Percentiles rank a stretch among this genome's conserved stretches.
These are phyloP conservation scores for Aspidiotus destructor DNA, from an alignment of 2,888 invertebrate genomes.

Conservation along the genomic window DNA sequence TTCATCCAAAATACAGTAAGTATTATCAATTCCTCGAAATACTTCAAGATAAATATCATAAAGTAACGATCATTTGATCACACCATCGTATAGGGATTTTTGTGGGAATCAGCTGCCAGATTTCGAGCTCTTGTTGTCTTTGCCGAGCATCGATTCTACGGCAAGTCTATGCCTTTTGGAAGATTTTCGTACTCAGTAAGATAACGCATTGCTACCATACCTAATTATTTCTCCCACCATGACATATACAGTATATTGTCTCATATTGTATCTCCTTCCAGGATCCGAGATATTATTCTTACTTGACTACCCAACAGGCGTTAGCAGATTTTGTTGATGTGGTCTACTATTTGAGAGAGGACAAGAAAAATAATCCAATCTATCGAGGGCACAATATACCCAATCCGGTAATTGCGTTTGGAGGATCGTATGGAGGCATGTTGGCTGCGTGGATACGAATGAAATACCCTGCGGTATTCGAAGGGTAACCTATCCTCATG, in stretches of 20 bases:
- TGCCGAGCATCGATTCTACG: conserved; percentile 95
- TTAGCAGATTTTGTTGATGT: conserved; percentile 84
- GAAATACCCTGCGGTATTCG: conserved; percentile 83
- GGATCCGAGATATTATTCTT: conserved; percentile 61
- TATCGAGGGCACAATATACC: conserved; percentile 36
- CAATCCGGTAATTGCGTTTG: conserved; percentile 72
- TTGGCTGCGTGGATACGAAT: conserved; percentile 88
- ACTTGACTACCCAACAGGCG: conserved; percentile 81
- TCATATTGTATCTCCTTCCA: conserved; percentile 35
- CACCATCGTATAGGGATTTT: conserved; percentile 55
- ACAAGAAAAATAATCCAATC: neutral
- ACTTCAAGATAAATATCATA: neutral
- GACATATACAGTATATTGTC: neutral
- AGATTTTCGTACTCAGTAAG: conserved; percentile 53
- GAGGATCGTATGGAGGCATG: conserved; percentile 97
- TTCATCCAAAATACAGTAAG: conserved; percentile 73
- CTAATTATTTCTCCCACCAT: too few species aligned
- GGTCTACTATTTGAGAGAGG: conserved; percentile 47
- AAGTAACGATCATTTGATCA: neutral
- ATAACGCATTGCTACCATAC: too few species aligned
- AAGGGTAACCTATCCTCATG: conserved; percentile 48
- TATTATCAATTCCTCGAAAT: neutral
- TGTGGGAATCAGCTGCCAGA: conserved; percentile 79
- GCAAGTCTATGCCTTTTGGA: conserved; percentile 78
- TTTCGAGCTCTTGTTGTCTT: conserved; percentile 75